Evolutionary conservation across 2,113 vertebrate genomes (phyloP).

Genomic region (Pterocles orientalis): DNA sequence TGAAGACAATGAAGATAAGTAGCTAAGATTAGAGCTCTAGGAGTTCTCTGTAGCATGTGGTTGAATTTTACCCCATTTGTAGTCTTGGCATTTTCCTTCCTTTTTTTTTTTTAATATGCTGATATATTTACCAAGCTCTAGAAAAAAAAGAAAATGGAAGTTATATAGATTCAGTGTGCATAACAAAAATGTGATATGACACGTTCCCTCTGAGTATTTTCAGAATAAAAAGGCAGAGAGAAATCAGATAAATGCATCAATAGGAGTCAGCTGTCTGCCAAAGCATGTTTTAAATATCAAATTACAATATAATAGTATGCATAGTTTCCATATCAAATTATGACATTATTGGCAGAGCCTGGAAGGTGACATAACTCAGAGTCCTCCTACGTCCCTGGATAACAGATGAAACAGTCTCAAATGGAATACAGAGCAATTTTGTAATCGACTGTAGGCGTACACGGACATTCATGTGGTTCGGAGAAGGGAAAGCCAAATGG

Average conservation of each 20-base stretch:
- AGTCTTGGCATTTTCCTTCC: not conserved
- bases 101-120: not conserved
- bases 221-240: slow-evolving; percentile 43
- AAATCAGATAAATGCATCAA: slow-evolving; percentile 70
- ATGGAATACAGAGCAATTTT: not conserved
- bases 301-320: slow-evolving; percentile 66
- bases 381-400: not conserved
- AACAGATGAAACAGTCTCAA: slow-evolving; percentile 17
- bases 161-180: not conserved
- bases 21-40: not conserved
- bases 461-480: not conserved
- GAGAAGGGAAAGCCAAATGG: not conserved
- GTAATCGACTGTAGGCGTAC: not conserved
- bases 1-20: not conserved
- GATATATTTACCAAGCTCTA: not conserved
- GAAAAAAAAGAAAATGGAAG: not conserved
- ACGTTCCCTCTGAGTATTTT: slow-evolving; percentile 3
- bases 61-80: not conserved
- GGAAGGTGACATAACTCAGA: slow-evolving; percentile 45
- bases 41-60: not conserved
- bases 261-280: slow-evolving; percentile 49
- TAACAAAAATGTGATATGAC: not conserved
- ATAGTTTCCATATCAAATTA: slow-evolving; percentile 66
- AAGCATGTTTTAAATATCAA: slow-evolving; percentile 67
- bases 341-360: slow-evolving; percentile 63